These are phyloP conservation scores for Gallirallus australis DNA, from an alignment of 2,797 vertebrate genomes.

Conservation along the genomic window DNA sequence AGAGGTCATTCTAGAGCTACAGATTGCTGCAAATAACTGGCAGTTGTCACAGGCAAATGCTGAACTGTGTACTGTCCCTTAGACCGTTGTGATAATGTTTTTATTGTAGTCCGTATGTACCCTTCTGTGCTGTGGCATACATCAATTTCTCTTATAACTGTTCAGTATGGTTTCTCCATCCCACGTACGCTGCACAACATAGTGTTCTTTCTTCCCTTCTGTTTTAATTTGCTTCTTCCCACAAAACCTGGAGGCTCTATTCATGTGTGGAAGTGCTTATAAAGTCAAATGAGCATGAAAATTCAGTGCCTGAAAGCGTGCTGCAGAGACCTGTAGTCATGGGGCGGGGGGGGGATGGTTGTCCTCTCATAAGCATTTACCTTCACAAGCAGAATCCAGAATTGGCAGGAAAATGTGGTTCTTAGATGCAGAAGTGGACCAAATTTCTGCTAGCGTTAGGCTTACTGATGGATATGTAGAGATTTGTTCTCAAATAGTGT, in stretches of 20 bases:
- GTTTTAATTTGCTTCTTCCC: slow-evolving; percentile 37
- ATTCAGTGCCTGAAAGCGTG: neutral
- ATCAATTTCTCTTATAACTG: neutral
- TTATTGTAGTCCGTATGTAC: neutral
- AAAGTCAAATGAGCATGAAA: slow-evolving; percentile 30
- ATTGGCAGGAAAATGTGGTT: neutral
- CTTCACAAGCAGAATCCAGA: neutral
- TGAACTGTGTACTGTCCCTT: neutral
- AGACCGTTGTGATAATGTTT: neutral
- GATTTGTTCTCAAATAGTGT: neutral
- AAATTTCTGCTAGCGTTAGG: neutral
- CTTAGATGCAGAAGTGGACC: neutral
- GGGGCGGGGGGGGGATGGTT: neutral
- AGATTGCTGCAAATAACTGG: neutral
- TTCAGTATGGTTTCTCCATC: slow-evolving; percentile 32
- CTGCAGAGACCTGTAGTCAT: neutral
- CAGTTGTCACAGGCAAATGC: neutral
- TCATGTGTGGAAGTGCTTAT: slow-evolving; percentile 1
- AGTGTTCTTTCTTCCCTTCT: slow-evolving; percentile 46
- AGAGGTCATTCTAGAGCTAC: neutral
- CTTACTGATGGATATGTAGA: neutral
- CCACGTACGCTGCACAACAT: neutral
- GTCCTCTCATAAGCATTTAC: neutral
- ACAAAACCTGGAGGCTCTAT: neutral
- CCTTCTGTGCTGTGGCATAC: slow-evolving; percentile 10